Evolutionary conservation across 2,888 invertebrate genomes (phyloP).

Genomic region (Lymantria monacha): DNA sequence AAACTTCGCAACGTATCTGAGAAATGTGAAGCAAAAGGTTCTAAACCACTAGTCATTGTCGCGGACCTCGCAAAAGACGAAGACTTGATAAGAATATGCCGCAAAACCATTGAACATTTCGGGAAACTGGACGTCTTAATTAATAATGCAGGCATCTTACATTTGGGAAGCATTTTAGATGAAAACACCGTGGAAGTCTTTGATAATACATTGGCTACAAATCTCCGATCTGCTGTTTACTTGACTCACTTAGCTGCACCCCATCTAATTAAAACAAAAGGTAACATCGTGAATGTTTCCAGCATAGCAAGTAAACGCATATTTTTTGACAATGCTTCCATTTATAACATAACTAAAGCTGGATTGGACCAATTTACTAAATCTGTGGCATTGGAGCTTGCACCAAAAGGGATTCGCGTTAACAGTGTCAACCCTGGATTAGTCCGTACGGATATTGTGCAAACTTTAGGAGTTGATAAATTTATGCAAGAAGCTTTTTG

Average conservation of each 20-base stretch:
- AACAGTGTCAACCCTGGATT: too few species aligned
- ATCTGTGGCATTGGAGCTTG: too few species aligned
- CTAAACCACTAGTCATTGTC: too few species aligned
- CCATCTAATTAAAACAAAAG: constrained; percentile 12
- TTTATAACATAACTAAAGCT: not conserved
- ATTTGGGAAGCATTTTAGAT: not conserved
- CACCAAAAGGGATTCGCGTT: too few species aligned
- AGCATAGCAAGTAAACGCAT: not conserved
- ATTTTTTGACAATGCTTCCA: not conserved
- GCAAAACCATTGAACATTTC: constrained; percentile 11
- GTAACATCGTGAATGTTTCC: constrained; percentile 1
- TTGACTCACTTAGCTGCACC: constrained; percentile 19
- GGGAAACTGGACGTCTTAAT: constrained; percentile 21
- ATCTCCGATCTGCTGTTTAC: constrained; percentile 19
- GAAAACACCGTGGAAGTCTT: constrained; percentile 1
- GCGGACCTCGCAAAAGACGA: constrained; percentile 2
- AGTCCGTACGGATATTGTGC: not conserved
- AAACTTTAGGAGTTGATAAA: not conserved
- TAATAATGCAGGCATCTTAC: constrained; percentile 21
- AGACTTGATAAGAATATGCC: not conserved
- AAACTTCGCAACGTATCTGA: too few species aligned
- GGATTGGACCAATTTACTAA: not conserved
- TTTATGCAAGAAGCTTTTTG: not conserved
- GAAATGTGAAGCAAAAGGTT: too few species aligned
- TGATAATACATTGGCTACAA: constrained; percentile 15